phyloP scores from a whole-genome alignment of 2,113 vertebrate genomes.

The Australoheros scitulus region DNA sequence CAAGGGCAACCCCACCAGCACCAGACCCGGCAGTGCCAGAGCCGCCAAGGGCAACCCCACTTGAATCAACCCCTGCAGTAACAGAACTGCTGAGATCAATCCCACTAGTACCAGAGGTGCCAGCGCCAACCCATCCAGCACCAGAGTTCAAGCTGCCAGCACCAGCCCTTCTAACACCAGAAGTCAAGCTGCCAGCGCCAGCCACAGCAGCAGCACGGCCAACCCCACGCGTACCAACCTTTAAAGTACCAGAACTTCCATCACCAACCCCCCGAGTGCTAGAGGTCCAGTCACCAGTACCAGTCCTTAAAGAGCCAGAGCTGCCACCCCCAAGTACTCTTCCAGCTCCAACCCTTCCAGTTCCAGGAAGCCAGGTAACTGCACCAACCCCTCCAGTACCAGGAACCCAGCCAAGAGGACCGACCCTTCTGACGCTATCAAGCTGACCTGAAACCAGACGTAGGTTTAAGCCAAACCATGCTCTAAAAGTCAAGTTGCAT shows the following conservation, averaged over 20 bases:
- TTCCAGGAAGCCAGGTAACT: neutral
- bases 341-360: neutral
- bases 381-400: neutral
- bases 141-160: neutral
- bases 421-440: accelerated
- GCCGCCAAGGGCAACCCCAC: neutral
- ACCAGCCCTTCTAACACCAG: neutral
- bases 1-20: neutral
- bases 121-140: neutral
- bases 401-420: neutral
- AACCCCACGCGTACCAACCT: too few species aligned
- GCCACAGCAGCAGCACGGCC: too few species aligned
- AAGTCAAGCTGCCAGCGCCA: neutral
- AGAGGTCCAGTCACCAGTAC: too few species aligned
- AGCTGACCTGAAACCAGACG: neutral
- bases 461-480: neutral
- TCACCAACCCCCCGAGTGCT: too few species aligned
- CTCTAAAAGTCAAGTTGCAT: neutral
- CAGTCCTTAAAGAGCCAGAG: too few species aligned
- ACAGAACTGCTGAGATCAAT: too few species aligned
- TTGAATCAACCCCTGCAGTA: neutral
- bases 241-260: too few species aligned
- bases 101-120: neutral
- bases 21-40: neutral
- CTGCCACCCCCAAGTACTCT: too few species aligned